Base-by-base conservation (phyloP, 2,888 invertebrate genomes). In the Tolmerus cingulatus region DNA sequence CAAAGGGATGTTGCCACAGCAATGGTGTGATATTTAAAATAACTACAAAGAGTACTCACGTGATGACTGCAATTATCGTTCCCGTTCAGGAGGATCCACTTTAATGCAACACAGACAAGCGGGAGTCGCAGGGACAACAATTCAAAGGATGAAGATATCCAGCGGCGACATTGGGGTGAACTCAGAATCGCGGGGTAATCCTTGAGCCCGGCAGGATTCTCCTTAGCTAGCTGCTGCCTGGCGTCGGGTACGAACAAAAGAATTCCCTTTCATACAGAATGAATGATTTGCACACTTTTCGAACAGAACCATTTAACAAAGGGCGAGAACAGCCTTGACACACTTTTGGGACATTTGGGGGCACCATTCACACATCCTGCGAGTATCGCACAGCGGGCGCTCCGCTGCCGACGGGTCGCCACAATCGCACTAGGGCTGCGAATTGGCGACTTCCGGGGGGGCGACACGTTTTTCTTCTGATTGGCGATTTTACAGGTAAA, bases 301-400 rank as follows among this genome's bases (percentile, higher is more conserved):
- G 66, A 85, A 85, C 85, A 74, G 37, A 85, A 85, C 74, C 85
- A 85, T 74, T 85, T 85, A 74, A 85, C 85, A 85, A 12, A 85
- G 74, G 85, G 51, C 85, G 46, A 46, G 74, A 74, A 85, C 46
- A 85, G 85, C 85, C 85, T 85, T 85, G 85, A 74, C 85, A 85
- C 85, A 85, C 74, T 74, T 85, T 85, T 74, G n/a, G 57, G 66
- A 85, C 74, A 85, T 85, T 85, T 74, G 2, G 57, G 66, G 74
- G 74, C 85, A 85, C 74, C 46, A 74, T 85, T 85, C 85, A 85
- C 85, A 27, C n/a, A 55, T 74, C 40, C 27, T 43, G 27, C 23
- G 19, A 43, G 74, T 74, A 85, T 85, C 51, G 14, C 16, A 74
- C 27, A 30, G 12, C 9, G 40, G 40, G 34, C 34, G 19, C 19